Percentiles rank a stretch among this genome's conserved stretches.
Evolutionary conservation across 2,797 vertebrate species (phyloP).

Genomic region (Aplochiton taeniatus): DNA sequence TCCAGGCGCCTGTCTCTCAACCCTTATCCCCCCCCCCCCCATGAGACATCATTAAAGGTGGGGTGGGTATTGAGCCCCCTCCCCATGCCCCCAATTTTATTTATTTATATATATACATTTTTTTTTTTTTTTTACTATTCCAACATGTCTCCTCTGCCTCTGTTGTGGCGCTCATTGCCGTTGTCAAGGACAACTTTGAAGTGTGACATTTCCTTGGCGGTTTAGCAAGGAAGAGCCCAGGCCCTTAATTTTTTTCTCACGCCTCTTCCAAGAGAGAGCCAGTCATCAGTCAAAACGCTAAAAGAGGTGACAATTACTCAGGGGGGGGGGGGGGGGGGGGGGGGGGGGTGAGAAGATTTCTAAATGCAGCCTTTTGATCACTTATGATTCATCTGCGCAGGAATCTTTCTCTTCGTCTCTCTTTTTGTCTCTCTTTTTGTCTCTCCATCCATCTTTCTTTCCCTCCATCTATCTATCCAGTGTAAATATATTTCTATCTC

Average conservation of each 20-base stretch:
- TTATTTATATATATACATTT: no score
- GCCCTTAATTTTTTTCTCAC: slow-evolving; percentile 30
- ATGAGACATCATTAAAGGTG: no score
- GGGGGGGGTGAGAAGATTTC: slow-evolving; percentile 70
- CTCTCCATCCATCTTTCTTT: slow-evolving; percentile 9
- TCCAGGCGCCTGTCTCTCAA: background rate
- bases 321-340: slow-evolving; percentile 35
- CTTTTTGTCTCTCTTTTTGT: slow-evolving; percentile 17
- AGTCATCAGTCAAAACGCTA: slow-evolving; percentile 67
- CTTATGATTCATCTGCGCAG: slow-evolving; percentile 73
- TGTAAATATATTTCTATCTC: background rate
- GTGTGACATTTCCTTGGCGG: slow-evolving; percentile 55
- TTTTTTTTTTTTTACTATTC: slow-evolving; percentile 21
- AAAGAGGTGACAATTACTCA: slow-evolving; percentile 69
- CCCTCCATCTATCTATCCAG: background rate
- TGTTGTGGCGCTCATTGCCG: slow-evolving; percentile 37
- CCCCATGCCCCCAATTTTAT: no score
- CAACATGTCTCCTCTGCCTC: slow-evolving; percentile 19
- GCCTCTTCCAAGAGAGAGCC: slow-evolving; percentile 52
- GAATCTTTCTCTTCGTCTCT: slow-evolving; percentile 52
- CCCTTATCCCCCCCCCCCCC: no score
- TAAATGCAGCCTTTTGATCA: slow-evolving; percentile 73
- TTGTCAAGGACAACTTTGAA: slow-evolving; percentile 54
- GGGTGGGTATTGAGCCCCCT: no score
- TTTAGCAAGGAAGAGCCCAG: no score